Conservation (phyloP, 2,888 invertebrate species). For the Proisotoma minuta region DNA sequence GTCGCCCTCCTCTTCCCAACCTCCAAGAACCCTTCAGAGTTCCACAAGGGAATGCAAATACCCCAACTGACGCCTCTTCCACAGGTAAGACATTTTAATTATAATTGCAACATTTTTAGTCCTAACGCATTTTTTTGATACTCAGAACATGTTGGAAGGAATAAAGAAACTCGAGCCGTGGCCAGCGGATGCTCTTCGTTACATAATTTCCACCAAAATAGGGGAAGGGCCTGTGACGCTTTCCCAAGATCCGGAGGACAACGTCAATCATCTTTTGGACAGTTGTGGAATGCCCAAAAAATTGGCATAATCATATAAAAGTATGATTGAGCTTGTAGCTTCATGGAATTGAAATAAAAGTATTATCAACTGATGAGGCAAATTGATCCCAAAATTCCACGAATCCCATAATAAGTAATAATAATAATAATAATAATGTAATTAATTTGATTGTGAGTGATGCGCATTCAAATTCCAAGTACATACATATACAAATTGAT, state of each 20-base stretch:
- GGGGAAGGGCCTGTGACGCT: constrained; percentile 69
- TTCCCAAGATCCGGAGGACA: constrained; percentile 7
- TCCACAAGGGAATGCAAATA: constrained; percentile 58
- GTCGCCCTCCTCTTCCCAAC: constrained; percentile 70
- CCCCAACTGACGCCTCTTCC: not conserved
- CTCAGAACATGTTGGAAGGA: not conserved
- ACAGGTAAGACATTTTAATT: not conserved
- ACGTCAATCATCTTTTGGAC: not conserved
- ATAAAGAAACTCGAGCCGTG: constrained; percentile 52
- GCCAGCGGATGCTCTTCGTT: constrained; percentile 62
- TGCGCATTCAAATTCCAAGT: no score
- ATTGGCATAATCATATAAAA: no score
- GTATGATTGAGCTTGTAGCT: no score
- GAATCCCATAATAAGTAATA: no score
- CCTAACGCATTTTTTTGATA: not conserved
- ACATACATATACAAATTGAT: no score
- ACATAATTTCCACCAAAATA: constrained; percentile 75
- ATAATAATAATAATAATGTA: no score
- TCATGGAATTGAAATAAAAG: no score
- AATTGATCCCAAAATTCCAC: no score
- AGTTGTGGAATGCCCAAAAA: not conserved
- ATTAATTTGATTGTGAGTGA: no score
- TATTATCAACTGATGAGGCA: no score
- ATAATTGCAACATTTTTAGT: not conserved
- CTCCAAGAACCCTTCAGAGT: constrained; percentile 49